These are phyloP conservation scores for Lathronympha strigana DNA, from an alignment of 2,888 invertebrate species.

Conservation along the genomic window DNA sequence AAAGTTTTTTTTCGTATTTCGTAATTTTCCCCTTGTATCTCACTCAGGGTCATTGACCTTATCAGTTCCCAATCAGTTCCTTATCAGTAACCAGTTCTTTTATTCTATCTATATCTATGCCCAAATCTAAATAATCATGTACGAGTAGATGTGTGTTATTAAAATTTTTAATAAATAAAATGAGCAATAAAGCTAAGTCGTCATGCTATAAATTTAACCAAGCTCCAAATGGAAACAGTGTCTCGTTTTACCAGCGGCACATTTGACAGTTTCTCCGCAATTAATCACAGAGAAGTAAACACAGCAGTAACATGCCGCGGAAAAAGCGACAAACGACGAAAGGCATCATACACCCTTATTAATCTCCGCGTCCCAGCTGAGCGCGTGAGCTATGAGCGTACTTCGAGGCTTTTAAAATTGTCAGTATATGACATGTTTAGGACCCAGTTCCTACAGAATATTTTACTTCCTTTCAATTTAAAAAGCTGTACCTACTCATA, in stretches of 20 bases:
- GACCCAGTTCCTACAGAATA: not conserved
- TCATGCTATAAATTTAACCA: not conserved
- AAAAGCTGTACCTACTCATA: too few species aligned
- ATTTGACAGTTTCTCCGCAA: constrained; percentile 8
- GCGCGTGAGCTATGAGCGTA: constrained; percentile 14
- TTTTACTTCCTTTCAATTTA: too few species aligned
- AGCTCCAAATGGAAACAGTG: not conserved
- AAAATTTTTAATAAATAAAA: too few species aligned
- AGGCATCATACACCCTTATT: constrained; percentile 21
- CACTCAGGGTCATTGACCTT: too few species aligned
- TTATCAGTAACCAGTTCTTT: too few species aligned
- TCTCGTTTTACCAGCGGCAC: not conserved
- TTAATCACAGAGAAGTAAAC: constrained; percentile 29
- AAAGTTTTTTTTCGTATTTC: too few species aligned
- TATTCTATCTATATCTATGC: too few species aligned
- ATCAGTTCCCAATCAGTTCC: too few species aligned
- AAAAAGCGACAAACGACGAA: constrained; percentile 21
- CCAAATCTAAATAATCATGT: too few species aligned
- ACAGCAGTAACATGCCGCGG: constrained; percentile 9
- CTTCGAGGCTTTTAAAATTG: constrained; percentile 14
- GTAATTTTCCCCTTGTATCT: too few species aligned
- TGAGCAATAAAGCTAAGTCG: too few species aligned
- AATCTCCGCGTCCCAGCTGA: constrained; percentile 19
- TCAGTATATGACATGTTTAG: not conserved
- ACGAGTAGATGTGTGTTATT: too few species aligned